Evolutionary conservation across 1,140 invertebrate species (phyloP).

Genomic region (Anoplophora glabripennis): DNA sequence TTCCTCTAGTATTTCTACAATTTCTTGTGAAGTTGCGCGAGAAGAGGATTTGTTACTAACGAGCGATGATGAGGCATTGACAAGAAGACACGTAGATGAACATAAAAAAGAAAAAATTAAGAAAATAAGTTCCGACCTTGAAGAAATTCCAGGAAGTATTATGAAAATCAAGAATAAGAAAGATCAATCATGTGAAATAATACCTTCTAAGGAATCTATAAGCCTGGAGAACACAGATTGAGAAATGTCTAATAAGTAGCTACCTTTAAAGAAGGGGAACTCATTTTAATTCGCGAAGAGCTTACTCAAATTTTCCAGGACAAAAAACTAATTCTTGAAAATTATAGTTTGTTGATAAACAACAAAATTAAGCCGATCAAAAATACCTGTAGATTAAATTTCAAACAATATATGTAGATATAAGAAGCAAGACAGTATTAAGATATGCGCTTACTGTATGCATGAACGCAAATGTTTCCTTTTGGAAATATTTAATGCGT

Average conservation of each 20-base stretch:
- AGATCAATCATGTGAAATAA: neutral
- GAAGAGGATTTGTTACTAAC: no score
- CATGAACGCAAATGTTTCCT: slow-evolving; percentile 9
- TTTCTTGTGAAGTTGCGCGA: no score
- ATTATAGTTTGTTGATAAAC: neutral
- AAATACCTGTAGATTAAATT: slow-evolving; percentile 13
- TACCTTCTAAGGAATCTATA: no score
- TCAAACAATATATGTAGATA: slow-evolving; percentile 7
- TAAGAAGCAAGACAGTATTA: neutral
- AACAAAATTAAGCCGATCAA: neutral
- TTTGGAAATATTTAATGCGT: neutral
- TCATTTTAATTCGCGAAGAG: neutral
- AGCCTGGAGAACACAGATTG: no score
- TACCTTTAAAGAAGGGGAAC: neutral
- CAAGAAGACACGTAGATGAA: no score
- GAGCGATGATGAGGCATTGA: no score
- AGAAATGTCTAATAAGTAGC: no score
- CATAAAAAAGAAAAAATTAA: neutral
- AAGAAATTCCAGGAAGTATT: neutral
- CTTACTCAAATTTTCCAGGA: neutral
- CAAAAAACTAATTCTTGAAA: neutral
- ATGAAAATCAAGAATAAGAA: neutral
- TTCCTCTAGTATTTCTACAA: neutral
- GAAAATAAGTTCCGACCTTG: neutral
- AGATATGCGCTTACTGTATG: slow-evolving; percentile 7